phyloP scores from a whole-genome alignment of 1,140 invertebrate species.

The Drosophila ercepeae region DNA sequence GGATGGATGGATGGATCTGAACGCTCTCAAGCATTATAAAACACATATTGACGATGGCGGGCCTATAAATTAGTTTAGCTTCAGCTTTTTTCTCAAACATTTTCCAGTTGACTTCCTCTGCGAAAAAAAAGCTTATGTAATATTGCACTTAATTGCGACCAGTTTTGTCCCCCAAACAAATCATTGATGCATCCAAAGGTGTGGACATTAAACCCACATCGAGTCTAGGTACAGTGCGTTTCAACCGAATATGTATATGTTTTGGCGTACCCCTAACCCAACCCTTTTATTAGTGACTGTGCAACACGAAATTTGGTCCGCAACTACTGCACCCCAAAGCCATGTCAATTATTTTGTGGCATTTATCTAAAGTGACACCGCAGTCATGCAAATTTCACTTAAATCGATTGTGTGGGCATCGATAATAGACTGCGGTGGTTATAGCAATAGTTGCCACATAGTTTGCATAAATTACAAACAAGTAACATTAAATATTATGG shows the following conservation, averaged over 20 bases:
- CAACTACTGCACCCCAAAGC: constrained; percentile 40
- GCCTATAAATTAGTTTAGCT: constrained; percentile 18
- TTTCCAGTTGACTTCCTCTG: constrained; percentile 69
- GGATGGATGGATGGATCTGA: constrained; percentile 19
- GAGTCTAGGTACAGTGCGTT: background rate
- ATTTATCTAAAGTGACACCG: constrained; percentile 56
- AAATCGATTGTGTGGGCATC: constrained; percentile 60
- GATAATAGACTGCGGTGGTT: constrained; percentile 51
- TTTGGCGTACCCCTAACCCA: background rate
- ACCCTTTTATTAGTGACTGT: background rate
- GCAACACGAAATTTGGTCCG: background rate
- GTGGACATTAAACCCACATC: constrained; percentile 15
- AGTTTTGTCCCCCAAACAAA: constrained; percentile 35
- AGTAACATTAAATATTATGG: constrained; percentile 48
- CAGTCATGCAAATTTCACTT: constrained; percentile 52
- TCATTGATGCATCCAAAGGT: constrained; percentile 62
- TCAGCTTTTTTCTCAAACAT: constrained; percentile 11
- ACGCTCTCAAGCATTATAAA: constrained; percentile 31
- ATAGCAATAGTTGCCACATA: constrained; percentile 43
- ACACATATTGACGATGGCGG: background rate
- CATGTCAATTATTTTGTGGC: constrained; percentile 54
- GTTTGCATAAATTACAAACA: constrained; percentile 63
- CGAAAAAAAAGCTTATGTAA: constrained; percentile 26
- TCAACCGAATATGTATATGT: background rate
- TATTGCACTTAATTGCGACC: constrained; percentile 55